Evolutionary conservation across 2,113 vertebrate genomes (phyloP), one percentile per base, ranked within the genome.

Genomic region (Rhea pennata): DNA sequence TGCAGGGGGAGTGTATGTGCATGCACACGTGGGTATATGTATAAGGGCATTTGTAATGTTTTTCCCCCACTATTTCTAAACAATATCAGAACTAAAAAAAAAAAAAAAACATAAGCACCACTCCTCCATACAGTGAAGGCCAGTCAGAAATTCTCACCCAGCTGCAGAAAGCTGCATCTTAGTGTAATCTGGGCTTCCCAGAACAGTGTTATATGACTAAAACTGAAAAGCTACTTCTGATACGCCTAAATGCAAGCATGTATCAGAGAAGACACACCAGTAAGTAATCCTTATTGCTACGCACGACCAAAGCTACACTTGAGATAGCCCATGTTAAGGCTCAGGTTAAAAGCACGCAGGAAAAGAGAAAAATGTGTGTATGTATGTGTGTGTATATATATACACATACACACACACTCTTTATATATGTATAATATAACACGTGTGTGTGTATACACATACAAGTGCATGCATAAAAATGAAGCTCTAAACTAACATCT

Each of bases 51-150:
- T 23, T 40, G 7, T 19, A 29, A 91, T 46, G 15, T 26, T 86
- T 40, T 53, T 11, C 56, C 22, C 36, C 36, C 6, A 26, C 17
- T 72, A 11, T n/a, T 80, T 88, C 10, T 36, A 78, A 85, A 31
- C 39, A 54, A 51, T 13, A 46, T 79, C 31, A 46, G 44, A 15
- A 46, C 15, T 15, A 15, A 46, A 46, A 46, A 46, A 46, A 15
- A 46, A 46, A 46, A 46, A 46, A 15, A 53, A 27, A 39, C 51
- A 15, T 3, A 62, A 1, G 0, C 27, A 48, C 24, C 24, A 65
- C 48, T 21, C 21, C 53, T 44, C 0, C 0, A 8, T 1, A 8
- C 44, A 27, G 44, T 1, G 10, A 20, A 42, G 6, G 29, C 2
- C 31, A 21, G 33, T 15, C 20, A 59, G 75, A 76, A 94, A 7